Conservation (phyloP, 2,888 invertebrate genomes). For the Spodoptera exigua region DNA sequence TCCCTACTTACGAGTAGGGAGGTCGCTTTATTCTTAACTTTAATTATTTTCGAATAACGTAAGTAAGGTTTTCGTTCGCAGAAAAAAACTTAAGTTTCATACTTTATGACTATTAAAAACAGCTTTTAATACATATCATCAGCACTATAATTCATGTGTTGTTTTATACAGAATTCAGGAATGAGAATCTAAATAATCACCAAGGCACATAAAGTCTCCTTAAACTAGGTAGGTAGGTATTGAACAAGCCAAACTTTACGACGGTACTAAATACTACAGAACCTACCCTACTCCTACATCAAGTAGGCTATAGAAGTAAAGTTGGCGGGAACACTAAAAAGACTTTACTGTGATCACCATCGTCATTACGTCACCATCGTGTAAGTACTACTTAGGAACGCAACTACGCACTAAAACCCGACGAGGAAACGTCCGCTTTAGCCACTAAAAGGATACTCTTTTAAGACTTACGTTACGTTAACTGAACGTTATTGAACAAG, state of each 20-base stretch:
- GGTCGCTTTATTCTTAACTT: no score
- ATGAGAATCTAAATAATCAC: no score
- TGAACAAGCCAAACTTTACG: slow-evolving; percentile 7
- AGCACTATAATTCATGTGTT: no score
- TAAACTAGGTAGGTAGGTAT: no score
- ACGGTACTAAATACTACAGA: not conserved
- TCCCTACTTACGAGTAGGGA: no score
- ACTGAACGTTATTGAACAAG: slow-evolving; percentile 28
- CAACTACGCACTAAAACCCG: slow-evolving; percentile 54
- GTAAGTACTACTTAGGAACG: slow-evolving; percentile 38
- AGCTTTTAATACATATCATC: no score
- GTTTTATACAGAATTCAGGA: no score
- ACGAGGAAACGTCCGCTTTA: slow-evolving; percentile 60
- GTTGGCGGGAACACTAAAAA: slow-evolving; percentile 62
- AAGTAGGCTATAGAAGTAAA: slow-evolving; percentile 60
- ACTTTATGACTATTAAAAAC: no score
- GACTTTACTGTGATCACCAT: slow-evolving; percentile 56
- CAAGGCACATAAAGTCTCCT: no score
- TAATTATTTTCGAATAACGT: no score
- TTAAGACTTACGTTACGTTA: slow-evolving; percentile 36
- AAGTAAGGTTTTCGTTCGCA: no score
- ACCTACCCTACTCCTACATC: slow-evolving; percentile 26
- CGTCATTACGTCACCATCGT: slow-evolving; percentile 59
- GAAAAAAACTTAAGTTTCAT: no score
- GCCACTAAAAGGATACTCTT: slow-evolving; percentile 56